Percentiles rank a stretch among this genome's conserved stretches.
Evolutionary conservation across 1,140 invertebrate species (phyloP).

Genomic region (Paralvinella palmiformis): DNA sequence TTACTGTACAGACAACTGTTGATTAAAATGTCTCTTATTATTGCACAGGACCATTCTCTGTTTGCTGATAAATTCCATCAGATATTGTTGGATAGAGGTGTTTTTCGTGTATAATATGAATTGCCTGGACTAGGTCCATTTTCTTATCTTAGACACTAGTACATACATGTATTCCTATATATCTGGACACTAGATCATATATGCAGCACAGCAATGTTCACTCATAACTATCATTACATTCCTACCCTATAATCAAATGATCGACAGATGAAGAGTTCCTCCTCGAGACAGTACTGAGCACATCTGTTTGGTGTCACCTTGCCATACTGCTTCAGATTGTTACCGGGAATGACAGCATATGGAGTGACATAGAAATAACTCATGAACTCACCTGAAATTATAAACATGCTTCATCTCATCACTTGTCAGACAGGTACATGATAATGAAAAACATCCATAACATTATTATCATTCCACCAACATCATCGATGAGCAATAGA

Average conservation of each 20-base stretch:
- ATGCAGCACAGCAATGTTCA: too few relatives aligned
- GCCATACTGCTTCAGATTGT: constrained; percentile 35
- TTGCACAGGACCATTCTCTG: too few relatives aligned
- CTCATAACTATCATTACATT: too few relatives aligned
- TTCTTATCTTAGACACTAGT: too few relatives aligned
- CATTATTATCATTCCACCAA: neutral
- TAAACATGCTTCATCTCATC: neutral
- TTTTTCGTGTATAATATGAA: too few relatives aligned
- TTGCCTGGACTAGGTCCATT: too few relatives aligned
- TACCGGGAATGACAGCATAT: constrained; percentile 35
- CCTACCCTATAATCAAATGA: constrained; percentile 46
- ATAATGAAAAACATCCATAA: neutral
- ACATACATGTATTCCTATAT: too few relatives aligned
- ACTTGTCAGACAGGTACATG: neutral
- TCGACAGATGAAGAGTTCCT: constrained; percentile 39
- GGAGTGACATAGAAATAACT: constrained; percentile 39
- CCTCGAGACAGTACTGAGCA: constrained; percentile 39
- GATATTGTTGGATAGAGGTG: too few relatives aligned
- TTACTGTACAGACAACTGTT: too few relatives aligned
- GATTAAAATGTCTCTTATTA: too few relatives aligned
- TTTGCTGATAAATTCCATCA: too few relatives aligned
- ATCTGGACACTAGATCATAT: too few relatives aligned
- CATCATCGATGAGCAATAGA: neutral
- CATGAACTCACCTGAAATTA: constrained; percentile 37
- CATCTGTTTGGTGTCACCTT: constrained; percentile 38